These are phyloP conservation scores for Petrocephalus schoutedeni DNA, from an alignment of 2,797 vertebrate species.

Conservation along the genomic window DNA sequence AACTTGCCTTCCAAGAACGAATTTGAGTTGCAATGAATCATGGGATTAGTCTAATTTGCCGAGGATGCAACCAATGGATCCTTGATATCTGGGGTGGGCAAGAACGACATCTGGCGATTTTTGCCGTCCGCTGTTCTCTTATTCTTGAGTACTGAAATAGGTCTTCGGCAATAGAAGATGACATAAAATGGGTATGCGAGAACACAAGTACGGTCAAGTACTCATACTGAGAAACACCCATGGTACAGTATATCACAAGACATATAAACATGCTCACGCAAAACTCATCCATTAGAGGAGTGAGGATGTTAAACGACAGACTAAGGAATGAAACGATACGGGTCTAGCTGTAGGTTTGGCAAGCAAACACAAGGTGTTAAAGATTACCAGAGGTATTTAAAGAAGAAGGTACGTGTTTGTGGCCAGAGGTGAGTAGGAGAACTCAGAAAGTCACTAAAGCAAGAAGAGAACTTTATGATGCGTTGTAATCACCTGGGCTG, in stretches of 20 bases:
- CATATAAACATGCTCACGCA: conserved; percentile 7
- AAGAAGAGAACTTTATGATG: conserved; percentile 45
- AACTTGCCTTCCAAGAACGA: no score
- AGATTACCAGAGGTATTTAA: conserved; percentile 39
- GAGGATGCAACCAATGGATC: no score
- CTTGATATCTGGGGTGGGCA: no score
- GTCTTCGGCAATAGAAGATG: no score
- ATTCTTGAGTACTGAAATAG: no score
- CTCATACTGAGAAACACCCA: no score
- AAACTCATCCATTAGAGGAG: conserved; percentile 15
- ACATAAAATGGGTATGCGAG: no score
- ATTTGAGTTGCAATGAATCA: no score
- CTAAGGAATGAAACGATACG: not conserved
- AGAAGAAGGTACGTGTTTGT: conserved; percentile 32
- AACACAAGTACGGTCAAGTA: no score
- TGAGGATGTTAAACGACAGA: not conserved
- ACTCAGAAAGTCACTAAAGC: not conserved
- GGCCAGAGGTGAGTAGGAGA: conserved; percentile 6
- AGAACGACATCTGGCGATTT: no score
- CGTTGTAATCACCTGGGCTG: conserved; percentile 39
- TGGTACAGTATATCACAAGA: not conserved
- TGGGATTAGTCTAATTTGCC: no score
- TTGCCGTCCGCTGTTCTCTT: no score
- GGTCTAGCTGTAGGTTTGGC: not conserved
- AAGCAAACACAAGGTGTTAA: conserved; percentile 30